Evolutionary conservation across 2,797 vertebrate genomes (phyloP).

Genomic region (Ptychadena robeensis): DNA sequence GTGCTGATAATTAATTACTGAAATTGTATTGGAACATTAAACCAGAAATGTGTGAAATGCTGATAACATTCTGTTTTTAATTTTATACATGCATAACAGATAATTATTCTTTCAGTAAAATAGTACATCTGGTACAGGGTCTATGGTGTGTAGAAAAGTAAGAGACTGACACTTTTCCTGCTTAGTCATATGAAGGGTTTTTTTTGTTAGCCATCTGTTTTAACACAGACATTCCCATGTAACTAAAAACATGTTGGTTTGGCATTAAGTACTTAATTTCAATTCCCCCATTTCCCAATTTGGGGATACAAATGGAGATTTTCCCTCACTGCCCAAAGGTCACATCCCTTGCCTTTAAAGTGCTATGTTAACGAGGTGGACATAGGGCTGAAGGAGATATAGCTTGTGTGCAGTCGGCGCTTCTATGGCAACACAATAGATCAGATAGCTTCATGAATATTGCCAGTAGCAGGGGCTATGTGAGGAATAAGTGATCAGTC

Average conservation of each 20-base stretch:
- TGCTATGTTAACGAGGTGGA: constrained; percentile 75
- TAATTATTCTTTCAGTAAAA: neutral
- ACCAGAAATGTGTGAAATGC: neutral
- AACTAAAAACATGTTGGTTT: neutral
- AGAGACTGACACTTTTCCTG: constrained; percentile 41
- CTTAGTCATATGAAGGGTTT: constrained; percentile 42
- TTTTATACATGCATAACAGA: neutral
- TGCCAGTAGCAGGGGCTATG: constrained; percentile 84
- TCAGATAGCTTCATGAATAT: constrained; percentile 89
- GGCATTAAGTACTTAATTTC: neutral
- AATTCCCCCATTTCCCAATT: neutral
- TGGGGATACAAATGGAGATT: neutral
- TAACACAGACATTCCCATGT: constrained; percentile 8
- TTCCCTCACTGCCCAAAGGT: constrained; percentile 30
- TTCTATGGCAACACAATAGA: constrained; percentile 95
- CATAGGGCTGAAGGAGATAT: constrained; percentile 81
- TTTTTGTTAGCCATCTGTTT: constrained; percentile 46
- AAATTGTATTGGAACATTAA: neutral
- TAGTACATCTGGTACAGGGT: constrained; percentile 25
- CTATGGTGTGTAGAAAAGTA: constrained; percentile 31
- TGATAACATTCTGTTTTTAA: neutral
- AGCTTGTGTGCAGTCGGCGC: constrained; percentile 84
- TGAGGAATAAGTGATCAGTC: constrained; percentile 79
- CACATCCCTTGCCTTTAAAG: constrained; percentile 21
- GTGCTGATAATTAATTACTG: neutral